Base-by-base conservation (phyloP, 2,797 vertebrate genomes). In the Falco biarmicus region DNA sequence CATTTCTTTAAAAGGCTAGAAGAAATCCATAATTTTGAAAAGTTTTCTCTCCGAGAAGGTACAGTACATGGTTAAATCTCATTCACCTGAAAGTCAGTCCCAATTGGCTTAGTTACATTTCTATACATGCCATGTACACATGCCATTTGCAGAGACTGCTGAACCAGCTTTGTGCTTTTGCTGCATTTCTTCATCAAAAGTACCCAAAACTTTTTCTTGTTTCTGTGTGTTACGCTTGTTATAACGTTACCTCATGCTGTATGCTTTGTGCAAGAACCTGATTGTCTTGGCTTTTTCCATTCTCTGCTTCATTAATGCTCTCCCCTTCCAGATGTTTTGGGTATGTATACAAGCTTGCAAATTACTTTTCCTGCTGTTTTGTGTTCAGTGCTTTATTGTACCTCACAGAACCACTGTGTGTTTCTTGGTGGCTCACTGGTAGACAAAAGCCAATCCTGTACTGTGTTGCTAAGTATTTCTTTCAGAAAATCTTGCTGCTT, bases 271-370 rank as follows among this genome's bases (percentile, higher is more conserved):
- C 91, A 71, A 92, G 91, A 94, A 98, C 96, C 96, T 98, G 97
- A 98, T 98, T 98, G 94, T 98, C 96, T 97, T 98, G 97, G 95
- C 98, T 98, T 98, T 98, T 94, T 98, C 97, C 98, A 97, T 98
- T 98, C 97, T 99, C 97, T 97, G 98, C 97, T 98, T 96, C 97
- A 98, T 98, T 97, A 97, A 98, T 98, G 98, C 98, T 96, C 97
- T 95, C 97, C 98, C 96, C 97, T 98, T 97, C 97, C 98, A 99
- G 99, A 99, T 98, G 98, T 98, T 97, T 98, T 99, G 84, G 99
- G 99, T 99, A 99, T 95, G 99, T 99, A 99, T 98, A 95, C 87
- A 95, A 90, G 94, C 96, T 96, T 96, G 96, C 94, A 93, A 97
- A 93, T 96, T 94, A 90, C 76, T 94, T 95, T 90, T 93, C 79